phyloP scores from a whole-genome alignment of 2,113 vertebrate species.

The Ranitomeya imitator region DNA sequence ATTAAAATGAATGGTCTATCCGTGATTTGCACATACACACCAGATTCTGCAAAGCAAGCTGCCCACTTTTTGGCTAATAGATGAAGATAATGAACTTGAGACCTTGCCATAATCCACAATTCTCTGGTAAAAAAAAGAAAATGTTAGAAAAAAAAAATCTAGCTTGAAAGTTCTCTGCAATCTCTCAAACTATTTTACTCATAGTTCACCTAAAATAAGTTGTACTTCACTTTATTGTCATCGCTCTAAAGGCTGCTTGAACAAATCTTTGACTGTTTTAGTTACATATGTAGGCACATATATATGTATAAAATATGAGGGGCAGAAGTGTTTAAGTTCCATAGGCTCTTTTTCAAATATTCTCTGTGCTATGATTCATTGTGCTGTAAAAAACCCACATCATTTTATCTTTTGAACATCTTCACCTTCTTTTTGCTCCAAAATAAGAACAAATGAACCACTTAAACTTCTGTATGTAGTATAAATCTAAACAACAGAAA shows the following conservation, averaged over 20 bases:
- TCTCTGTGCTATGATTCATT: constrained; percentile 35
- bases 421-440: constrained; percentile 42
- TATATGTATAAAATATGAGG: constrained; percentile 3
- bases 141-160: not conserved
- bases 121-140: not conserved
- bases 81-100: not conserved
- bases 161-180: not conserved
- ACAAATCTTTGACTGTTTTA: not conserved
- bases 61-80: not conserved
- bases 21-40: not conserved
- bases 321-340: constrained; percentile 24
- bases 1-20: not conserved
- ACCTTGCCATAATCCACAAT: not conserved
- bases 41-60: not conserved
- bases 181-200: not conserved
- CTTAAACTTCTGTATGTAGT: constrained; percentile 38
- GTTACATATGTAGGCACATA: not conserved
- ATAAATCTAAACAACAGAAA: constrained; percentile 69
- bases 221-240: not conserved
- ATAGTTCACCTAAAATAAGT: not conserved
- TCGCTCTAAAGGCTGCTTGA: not conserved
- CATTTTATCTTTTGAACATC: constrained; percentile 47
- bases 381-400: not conserved
- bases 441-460: constrained; percentile 53
- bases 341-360: constrained; percentile 1